Percentiles rank a stretch among this genome's conserved stretches.
Conservation (phyloP, 2,797 vertebrate genomes). For the Coranthus polyacanthus region DNA sequence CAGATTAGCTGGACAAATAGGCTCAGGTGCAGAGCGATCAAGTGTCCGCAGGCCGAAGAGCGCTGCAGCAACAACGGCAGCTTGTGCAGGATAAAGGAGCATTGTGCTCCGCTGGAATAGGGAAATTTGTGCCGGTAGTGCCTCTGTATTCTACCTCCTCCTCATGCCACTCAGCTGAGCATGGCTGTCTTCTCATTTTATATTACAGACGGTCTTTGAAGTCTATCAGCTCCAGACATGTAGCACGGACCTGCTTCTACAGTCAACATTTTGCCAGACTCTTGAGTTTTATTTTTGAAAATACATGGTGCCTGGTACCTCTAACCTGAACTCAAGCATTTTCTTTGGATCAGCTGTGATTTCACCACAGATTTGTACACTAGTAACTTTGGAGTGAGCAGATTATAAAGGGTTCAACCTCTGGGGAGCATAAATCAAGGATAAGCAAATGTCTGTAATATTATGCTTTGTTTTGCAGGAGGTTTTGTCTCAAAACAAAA, state of each 20-base stretch:
- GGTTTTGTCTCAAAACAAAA: no score
- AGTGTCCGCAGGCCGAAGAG: constrained; percentile 52
- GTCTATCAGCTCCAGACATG: constrained; percentile 35
- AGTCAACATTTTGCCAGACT: background rate
- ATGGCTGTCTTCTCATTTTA: constrained; percentile 23
- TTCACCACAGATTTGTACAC: background rate
- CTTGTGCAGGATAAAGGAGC: constrained; percentile 55
- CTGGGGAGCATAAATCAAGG: no score
- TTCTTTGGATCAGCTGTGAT: background rate
- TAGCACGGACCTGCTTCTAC: constrained; percentile 1
- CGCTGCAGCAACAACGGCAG: constrained; percentile 42
- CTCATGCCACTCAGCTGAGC: constrained; percentile 41
- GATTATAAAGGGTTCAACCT: background rate
- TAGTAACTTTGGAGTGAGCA: background rate
- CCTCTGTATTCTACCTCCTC: constrained; percentile 25
- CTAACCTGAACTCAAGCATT: background rate
- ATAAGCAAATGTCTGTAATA: no score
- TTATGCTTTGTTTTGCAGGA: no score
- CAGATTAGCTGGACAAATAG: constrained; percentile 64
- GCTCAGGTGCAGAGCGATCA: constrained; percentile 66
- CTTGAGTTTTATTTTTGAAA: background rate
- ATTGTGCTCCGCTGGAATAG: constrained; percentile 40
- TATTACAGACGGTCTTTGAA: constrained; percentile 42
- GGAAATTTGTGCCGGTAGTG: constrained; percentile 26
- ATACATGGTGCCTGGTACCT: background rate